Evolutionary conservation across 2,888 invertebrate species (phyloP).

Genomic region (Blastobasis adustella): DNA sequence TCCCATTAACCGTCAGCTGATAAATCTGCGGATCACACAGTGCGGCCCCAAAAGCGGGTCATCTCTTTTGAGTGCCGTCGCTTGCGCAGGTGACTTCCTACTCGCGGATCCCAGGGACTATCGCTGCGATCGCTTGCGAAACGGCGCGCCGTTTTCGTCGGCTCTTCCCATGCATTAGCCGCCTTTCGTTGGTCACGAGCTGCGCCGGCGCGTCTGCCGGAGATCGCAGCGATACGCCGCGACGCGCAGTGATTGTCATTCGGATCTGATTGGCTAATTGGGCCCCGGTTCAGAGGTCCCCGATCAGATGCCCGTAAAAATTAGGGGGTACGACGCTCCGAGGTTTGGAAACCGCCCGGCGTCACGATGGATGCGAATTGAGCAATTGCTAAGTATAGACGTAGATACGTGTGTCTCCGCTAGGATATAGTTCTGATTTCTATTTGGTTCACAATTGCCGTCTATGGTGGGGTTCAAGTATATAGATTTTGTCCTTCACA

Average conservation of each 20-base stretch:
- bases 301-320: not conserved
- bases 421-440: too few species aligned
- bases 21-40: too few species aligned
- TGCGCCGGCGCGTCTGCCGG: conserved; percentile 20
- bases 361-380: too few species aligned
- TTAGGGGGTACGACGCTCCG: too few species aligned
- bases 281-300: not conserved
- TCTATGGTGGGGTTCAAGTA: too few species aligned
- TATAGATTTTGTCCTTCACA: too few species aligned
- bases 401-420: too few species aligned
- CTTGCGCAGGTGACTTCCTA: conserved; percentile 25
- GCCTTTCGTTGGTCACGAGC: conserved; percentile 31
- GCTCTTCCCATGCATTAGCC: conserved; percentile 35
- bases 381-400: too few species aligned
- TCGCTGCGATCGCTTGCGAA: conserved; percentile 27
- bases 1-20: too few species aligned
- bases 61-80: not conserved
- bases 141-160: conserved; percentile 22
- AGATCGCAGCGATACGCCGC: conserved; percentile 10
- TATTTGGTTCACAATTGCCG: too few species aligned
- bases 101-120: conserved; percentile 17
- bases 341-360: too few species aligned
- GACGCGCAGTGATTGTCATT: conserved; percentile 10
- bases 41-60: not conserved
- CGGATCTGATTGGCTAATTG: conserved; percentile 14